Evolutionary conservation across 1,140 invertebrate genomes (phyloP).

Genomic region (Tetragonula clypearis): DNA sequence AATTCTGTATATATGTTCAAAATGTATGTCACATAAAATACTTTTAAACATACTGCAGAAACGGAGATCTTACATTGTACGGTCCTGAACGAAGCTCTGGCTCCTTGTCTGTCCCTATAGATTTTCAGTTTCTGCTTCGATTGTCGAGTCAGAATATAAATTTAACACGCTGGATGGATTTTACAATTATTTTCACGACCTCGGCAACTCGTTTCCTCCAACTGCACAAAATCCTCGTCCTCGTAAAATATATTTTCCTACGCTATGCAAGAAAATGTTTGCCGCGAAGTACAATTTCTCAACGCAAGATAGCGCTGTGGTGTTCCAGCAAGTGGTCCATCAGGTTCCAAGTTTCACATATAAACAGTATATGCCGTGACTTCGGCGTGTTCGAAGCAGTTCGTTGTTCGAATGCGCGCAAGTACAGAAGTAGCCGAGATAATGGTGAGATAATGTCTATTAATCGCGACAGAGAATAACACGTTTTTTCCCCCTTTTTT

Average conservation of each 20-base stretch:
- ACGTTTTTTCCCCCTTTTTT: too few relatives aligned
- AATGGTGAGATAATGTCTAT: constrained; percentile 18
- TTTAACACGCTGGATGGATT: neutral
- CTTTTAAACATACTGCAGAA: neutral
- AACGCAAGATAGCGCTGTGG: constrained; percentile 20
- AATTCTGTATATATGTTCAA: neutral
- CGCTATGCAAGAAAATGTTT: neutral
- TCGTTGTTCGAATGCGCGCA: constrained; percentile 23
- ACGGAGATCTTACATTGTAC: neutral
- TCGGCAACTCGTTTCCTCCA: neutral
- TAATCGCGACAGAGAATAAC: neutral
- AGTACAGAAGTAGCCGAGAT: constrained; percentile 3
- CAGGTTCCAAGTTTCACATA: constrained; percentile 22
- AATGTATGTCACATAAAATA: neutral
- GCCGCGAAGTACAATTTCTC: neutral
- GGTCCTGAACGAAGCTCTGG: neutral
- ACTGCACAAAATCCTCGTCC: neutral
- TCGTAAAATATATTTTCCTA: neutral
- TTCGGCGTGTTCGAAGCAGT: constrained; percentile 30
- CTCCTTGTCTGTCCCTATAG: neutral
- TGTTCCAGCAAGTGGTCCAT: constrained; percentile 13
- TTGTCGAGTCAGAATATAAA: neutral
- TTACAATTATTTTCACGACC: neutral
- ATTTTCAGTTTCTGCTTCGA: neutral
- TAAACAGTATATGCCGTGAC: constrained; percentile 40